These are phyloP conservation scores for Epinotia brunnichana DNA, from an alignment of 2,888 invertebrate species.

Conservation along the genomic window DNA sequence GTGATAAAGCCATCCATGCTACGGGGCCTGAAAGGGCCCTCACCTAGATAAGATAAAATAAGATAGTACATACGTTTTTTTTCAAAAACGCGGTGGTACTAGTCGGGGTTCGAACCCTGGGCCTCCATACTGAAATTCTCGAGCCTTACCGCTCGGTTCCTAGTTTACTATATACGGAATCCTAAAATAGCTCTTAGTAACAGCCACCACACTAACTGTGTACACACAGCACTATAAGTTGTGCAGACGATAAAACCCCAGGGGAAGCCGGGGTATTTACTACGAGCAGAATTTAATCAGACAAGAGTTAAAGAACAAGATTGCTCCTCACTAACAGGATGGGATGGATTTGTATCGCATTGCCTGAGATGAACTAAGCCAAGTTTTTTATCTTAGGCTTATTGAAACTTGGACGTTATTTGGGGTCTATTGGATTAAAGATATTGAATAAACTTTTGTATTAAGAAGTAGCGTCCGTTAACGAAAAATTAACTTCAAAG, in stretches of 20 bases:
- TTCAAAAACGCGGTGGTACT: no score
- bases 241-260: conserved; percentile 16
- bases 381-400: conserved; percentile 6
- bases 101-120: no score
- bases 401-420: not conserved
- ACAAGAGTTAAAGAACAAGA: conserved; percentile 20
- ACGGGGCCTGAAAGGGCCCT: no score
- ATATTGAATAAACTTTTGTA: not conserved
- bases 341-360: conserved; percentile 4
- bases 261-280: conserved; percentile 18
- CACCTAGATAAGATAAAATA: no score
- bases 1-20: no score
- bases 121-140: no score
- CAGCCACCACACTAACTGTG: not conserved
- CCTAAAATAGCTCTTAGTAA: conserved; percentile 1
- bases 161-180: not conserved
- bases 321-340: conserved; percentile 17
- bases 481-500: no score
- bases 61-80: no score
- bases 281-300: conserved; percentile 30
- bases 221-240: not conserved
- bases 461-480: no score
- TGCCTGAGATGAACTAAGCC: not conserved
- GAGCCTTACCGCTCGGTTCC: not conserved
- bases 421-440: not conserved